These are phyloP conservation scores for Myocastor coypus DNA, from an alignment of 2,113 vertebrate species.

Conservation along the genomic window DNA sequence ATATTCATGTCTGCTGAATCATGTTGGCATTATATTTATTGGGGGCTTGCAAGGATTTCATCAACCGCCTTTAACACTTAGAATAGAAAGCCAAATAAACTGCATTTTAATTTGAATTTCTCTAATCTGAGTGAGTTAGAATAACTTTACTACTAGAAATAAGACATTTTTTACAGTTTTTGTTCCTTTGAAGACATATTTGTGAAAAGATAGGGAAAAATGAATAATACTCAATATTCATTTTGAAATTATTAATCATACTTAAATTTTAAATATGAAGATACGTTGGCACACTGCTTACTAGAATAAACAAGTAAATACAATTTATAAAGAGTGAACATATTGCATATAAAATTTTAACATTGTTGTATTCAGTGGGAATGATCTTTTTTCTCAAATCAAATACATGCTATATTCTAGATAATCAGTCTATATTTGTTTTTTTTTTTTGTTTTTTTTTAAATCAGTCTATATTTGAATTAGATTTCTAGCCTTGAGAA, in stretches of 20 bases:
- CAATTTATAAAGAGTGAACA: not conserved
- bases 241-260: not conserved
- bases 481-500: not conserved
- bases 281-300: not conserved
- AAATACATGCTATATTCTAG: not conserved
- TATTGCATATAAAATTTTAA: not conserved
- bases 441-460: too few relatives aligned
- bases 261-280: not conserved
- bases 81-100: not conserved
- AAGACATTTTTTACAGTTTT: not conserved
- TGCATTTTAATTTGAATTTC: slow-evolving; percentile 2
- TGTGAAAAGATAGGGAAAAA: not conserved
- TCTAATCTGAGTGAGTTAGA: not conserved
- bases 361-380: not conserved
- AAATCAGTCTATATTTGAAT: not conserved
- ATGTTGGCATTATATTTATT: slow-evolving; percentile 26
- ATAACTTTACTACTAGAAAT: not conserved
- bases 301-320: not conserved
- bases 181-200: not conserved
- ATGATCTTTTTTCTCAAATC: not conserved
- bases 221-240: not conserved
- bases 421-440: too few relatives aligned
- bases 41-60: not conserved
- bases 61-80: not conserved
- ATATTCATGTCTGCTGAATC: slow-evolving; percentile 51